phyloP scores from a whole-genome alignment of 2,113 vertebrate species.

The Phyllopteryx taeniolatus region DNA sequence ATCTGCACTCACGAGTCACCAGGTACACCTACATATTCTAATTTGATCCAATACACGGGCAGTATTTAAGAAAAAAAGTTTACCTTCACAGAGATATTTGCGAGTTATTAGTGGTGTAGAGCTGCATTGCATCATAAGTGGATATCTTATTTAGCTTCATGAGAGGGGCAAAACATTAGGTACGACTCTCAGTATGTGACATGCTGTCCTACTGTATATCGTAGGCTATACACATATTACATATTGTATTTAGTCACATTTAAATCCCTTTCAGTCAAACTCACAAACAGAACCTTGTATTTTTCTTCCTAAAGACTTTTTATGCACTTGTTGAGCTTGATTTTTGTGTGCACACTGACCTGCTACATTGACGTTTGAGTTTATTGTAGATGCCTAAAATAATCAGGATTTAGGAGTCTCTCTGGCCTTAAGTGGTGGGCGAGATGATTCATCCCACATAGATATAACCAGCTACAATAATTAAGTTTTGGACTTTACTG shows the following conservation, averaged over 20 bases:
- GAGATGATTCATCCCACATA: slow-evolving; percentile 31
- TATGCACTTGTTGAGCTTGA: too few species aligned
- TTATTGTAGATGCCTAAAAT: slow-evolving; percentile 45
- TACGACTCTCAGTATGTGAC: too few species aligned
- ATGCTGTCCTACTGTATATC: too few species aligned
- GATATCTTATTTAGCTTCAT: too few species aligned
- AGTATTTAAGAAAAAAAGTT: slow-evolving; percentile 6
- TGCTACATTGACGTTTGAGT: not conserved
- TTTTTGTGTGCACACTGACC: too few species aligned
- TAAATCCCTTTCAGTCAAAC: not conserved
- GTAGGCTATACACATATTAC: too few species aligned
- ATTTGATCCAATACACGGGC: not conserved
- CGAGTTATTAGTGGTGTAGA: too few species aligned
- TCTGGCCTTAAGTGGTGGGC: slow-evolving; percentile 36
- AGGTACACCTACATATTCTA: not conserved
- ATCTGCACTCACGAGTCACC: not conserved
- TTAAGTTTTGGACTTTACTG: slow-evolving; percentile 66
- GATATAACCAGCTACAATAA: slow-evolving; percentile 39
- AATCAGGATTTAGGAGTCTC: slow-evolving; percentile 68
- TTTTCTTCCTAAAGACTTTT: not conserved
- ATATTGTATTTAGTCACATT: not conserved
- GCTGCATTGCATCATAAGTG: too few species aligned
- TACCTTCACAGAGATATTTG: too few species aligned
- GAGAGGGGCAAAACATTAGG: too few species aligned
- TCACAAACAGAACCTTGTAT: not conserved